Evolutionary conservation across 2,797 vertebrate genomes (phyloP), one percentile per base, ranked within the genome.

Genomic region (Tinamus major): DNA sequence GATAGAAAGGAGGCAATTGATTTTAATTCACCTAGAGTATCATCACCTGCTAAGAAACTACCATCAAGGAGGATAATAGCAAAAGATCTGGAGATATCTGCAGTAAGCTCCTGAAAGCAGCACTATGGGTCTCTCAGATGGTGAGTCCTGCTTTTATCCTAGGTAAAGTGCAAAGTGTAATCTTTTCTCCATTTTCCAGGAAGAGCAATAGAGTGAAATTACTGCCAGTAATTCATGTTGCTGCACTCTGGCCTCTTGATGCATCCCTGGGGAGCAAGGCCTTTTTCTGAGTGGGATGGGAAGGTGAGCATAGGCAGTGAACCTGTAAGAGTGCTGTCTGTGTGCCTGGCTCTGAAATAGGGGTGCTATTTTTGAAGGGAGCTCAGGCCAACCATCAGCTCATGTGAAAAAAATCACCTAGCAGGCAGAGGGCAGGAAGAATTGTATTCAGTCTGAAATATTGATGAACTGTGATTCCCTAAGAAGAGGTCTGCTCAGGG

Each of bases 181-280:
- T 8, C 0, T 79, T 76, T 58, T 0, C 8, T 59, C 17, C 0
- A 0, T 41, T 24, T 10, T 72, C 8, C 2, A 3, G 27, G 48
- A 12, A 2, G 65, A 33, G 13, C 0, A 0, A 2, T 4, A 3
- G n/a, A 20, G 35, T 65, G 75, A 13, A 23, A 9, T n/a, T 53
- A 19, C 39, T 20, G 29, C 3, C 79, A 0, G 0, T 23, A 33
- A 18, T 67, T 69, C 1, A 0, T 16, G 41, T 4, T 80, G 67
- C 26, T 55, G 33, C 49, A 24, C 17, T 68, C 16, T 33, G 41
- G 13, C 41, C 4, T 81, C 16, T 64, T 11, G 29, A 23, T 18
- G 29, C 1, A 6, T 4, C 18, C 9, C 5, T 33, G 46, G 27
- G 18, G 31, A 63, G 13, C 19, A 51, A 19, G 9, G 20, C 13